phyloP scores from a whole-genome alignment of 1,140 invertebrate species.

The Antheraea mylitta region DNA sequence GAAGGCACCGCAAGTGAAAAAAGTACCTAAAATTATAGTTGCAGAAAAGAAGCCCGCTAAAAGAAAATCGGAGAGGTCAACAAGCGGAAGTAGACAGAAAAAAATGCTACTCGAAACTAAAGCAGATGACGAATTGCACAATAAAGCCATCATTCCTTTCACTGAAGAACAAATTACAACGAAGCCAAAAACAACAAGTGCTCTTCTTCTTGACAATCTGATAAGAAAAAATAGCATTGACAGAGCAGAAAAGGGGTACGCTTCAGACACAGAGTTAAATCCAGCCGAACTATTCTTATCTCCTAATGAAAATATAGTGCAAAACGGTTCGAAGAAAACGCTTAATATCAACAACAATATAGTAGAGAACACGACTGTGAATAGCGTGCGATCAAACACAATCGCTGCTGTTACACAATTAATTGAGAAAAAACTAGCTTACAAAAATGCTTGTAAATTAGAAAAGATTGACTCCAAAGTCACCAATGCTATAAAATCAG shows the following conservation, averaged over 20 bases:
- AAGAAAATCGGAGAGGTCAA: constrained; percentile 48
- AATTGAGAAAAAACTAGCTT: constrained; percentile 60
- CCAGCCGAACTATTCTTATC: constrained; percentile 67
- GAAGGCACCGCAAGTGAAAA: constrained; percentile 48
- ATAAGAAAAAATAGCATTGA: constrained; percentile 80
- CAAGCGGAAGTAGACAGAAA: constrained; percentile 45
- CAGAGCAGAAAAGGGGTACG: constrained; percentile 61
- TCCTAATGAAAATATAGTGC: constrained; percentile 52
- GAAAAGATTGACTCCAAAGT: constrained; percentile 67
- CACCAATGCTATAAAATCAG: constrained; percentile 59
- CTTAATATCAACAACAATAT: constrained; percentile 78
- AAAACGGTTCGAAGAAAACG: constrained; percentile 57
- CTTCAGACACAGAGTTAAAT: constrained; percentile 56
- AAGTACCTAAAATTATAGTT: constrained; percentile 41
- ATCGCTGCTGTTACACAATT: constrained; percentile 58
- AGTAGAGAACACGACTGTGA: constrained; percentile 64
- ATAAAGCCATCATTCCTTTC: constrained; percentile 44
- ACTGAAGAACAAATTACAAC: constrained; percentile 48
- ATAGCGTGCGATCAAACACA: constrained; percentile 68
- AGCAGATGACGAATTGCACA: constrained; percentile 44
- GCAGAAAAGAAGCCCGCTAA: constrained; percentile 58
- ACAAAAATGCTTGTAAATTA: constrained; percentile 66
- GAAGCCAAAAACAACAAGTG: constrained; percentile 74
- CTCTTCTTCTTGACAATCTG: constrained; percentile 75
- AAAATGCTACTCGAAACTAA: constrained; percentile 45